These are phyloP conservation scores for Notolabrus celidotus DNA, from an alignment of 2,797 vertebrate species.

Conservation along the genomic window DNA sequence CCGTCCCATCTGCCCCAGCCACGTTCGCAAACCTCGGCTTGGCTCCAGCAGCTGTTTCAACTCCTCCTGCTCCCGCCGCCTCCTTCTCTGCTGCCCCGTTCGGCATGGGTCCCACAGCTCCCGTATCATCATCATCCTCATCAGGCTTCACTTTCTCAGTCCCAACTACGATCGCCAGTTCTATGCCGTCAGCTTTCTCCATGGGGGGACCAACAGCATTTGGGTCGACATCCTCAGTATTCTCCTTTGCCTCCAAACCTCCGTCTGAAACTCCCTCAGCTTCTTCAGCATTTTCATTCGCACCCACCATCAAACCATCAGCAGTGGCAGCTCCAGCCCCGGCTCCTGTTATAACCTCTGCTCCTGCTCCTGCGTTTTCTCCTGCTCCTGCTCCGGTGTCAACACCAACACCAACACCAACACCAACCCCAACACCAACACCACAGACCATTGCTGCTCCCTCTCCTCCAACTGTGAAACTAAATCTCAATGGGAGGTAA, in stretches of 20 bases:
- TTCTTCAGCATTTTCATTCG: constrained; percentile 76
- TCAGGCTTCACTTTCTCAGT: constrained; percentile 72
- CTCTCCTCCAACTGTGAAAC: constrained; percentile 84
- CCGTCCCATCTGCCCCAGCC: constrained; percentile 44
- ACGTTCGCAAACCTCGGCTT: constrained; percentile 65
- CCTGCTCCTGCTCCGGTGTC: neutral
- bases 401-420: neutral
- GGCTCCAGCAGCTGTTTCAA: constrained; percentile 41
- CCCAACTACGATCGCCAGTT: constrained; percentile 56
- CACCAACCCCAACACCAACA: constrained; percentile 23
- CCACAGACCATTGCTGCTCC: constrained; percentile 62
- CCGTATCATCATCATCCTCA: constrained; percentile 70
- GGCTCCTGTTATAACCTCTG: neutral
- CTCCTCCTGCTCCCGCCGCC: constrained; percentile 49
- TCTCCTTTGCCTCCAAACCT: constrained; percentile 78
- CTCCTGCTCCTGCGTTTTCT: neutral
- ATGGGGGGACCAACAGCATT: constrained; percentile 53
- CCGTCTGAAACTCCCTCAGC: constrained; percentile 64
- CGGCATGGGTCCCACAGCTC: constrained; percentile 67
- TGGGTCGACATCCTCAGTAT: constrained; percentile 60
- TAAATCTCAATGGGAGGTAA: constrained; percentile 93
- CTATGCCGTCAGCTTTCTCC: constrained; percentile 66
- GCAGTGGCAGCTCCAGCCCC: constrained; percentile 8
- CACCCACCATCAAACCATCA: constrained; percentile 63
- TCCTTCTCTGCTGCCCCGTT: constrained; percentile 61